Percentiles rank a stretch among this genome's conserved stretches.
Evolutionary conservation across 2,797 vertebrate species (phyloP).

Genomic region (Orientallactaga sibirica): DNA sequence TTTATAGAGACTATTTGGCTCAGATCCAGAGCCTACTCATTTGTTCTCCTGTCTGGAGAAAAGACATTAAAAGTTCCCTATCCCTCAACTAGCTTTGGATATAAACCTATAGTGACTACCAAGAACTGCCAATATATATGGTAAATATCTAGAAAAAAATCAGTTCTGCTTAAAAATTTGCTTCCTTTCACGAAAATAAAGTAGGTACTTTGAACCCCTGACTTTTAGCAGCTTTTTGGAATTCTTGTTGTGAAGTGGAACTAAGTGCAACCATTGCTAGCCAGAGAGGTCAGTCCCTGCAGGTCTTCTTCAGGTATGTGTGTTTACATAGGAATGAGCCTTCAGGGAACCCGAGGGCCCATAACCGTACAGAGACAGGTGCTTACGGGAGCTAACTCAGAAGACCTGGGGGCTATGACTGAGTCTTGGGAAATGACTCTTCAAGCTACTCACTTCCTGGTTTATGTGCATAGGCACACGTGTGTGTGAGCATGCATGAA

Average conservation of each 20-base stretch:
- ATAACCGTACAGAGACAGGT: neutral
- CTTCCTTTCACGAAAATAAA: neutral
- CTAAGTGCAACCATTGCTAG: neutral
- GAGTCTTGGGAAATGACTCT: neutral
- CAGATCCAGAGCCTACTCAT: neutral
- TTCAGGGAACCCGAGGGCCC: neutral
- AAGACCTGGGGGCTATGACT: neutral
- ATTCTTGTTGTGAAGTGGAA: neutral
- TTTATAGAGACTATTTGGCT: neutral
- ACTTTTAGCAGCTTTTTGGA: neutral
- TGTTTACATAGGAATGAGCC: neutral
- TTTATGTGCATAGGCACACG: neutral
- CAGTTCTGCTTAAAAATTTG: neutral
- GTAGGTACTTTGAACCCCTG: neutral
- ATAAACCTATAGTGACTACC: neutral
- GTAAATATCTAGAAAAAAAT: neutral
- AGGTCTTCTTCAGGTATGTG: neutral
- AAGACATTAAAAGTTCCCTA: neutral
- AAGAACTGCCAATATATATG: neutral
- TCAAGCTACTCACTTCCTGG: neutral
- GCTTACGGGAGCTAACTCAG: neutral
- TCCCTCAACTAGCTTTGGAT: neutral
- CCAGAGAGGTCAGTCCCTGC: neutral
- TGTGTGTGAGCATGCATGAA: neutral
- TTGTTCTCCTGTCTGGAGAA: constrained; percentile 21